Conservation (phyloP, 2,113 vertebrate genomes). For the Cariama cristata region DNA sequence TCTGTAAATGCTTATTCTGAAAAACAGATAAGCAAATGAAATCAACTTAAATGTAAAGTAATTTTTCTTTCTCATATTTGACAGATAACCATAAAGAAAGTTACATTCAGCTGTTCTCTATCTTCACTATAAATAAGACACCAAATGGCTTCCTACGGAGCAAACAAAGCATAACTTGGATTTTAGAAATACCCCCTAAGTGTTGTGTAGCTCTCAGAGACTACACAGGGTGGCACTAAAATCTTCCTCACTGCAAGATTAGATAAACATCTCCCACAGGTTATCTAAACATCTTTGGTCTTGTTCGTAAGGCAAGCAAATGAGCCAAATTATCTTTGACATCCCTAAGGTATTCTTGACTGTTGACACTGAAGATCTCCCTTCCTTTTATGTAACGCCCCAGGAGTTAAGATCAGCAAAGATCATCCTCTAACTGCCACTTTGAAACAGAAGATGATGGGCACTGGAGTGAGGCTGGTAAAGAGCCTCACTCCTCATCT, state of each 20-base stretch:
- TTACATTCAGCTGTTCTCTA: neutral
- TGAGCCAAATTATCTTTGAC: neutral
- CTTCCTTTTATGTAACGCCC: neutral
- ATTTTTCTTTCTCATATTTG: neutral
- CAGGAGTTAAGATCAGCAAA: neutral
- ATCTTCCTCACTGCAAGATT: neutral
- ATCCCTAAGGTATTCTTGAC: neutral
- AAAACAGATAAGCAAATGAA: neutral
- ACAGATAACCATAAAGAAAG: neutral
- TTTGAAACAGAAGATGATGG: neutral
- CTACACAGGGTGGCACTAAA: neutral
- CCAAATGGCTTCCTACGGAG: neutral
- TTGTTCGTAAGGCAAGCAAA: neutral
- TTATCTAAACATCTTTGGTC: neutral
- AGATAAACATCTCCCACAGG: neutral
- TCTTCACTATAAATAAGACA: neutral
- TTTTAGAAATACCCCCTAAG: neutral
- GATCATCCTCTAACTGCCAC: neutral
- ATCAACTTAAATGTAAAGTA: neutral
- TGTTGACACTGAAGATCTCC: neutral
- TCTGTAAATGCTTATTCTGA: neutral
- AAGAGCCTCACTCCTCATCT: neutral
- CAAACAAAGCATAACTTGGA: neutral
- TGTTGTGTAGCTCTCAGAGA: neutral
- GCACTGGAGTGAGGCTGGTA: neutral